Evolutionary conservation across 2,113 vertebrate species (phyloP), one percentile per base, ranked within the genome.

Genomic region (Ageneiosus marmoratus): DNA sequence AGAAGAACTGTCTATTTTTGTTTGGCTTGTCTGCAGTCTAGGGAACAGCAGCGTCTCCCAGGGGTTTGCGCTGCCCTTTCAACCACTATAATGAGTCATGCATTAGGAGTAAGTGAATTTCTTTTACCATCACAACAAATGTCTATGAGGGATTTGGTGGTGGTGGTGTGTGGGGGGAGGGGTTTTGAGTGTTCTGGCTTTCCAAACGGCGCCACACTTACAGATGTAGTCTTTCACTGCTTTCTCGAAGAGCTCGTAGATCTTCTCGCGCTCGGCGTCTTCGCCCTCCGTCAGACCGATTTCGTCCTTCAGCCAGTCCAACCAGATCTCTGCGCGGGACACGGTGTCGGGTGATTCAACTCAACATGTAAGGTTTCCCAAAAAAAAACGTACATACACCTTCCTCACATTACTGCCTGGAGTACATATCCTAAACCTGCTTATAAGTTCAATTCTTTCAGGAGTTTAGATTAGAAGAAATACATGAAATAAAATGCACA

Each of bases 241-340:
- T 81, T 88, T 95, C 92, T 99, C 96, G 77, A 99, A 99, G 27
- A 99, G 95, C 46, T 97, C 96, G 1, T 97, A 97, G 15, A 98
- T 94, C 12, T 93, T 96, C 86, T 98, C 97, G 0, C 97, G 89
- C 83, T 96, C 96, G 0, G 92, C 89, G 84, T 92, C 89, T 84
- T 92, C 91, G 1, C 97, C 96, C 27, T 95, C 89, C 22, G 94
- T 95, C 93, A 97, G 93, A 74, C 93, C 94, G 79, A 97, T 97
- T 89, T 99, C 98, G 85, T 99, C 98, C 18, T 97, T 98, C 76
- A 99, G 89, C 98, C 98, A 99, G 85, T 98, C 97, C 82, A 99
- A 88, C 98, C 98, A 99, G 62, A 99, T 97, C 87, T 98, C 98
- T 99, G 90, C 44, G 81, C 27, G 69, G 10, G 83, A 34, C 27